Evolutionary conservation across 30 jellyfish, hydroid and myxozoan species (phyloP), one percentile per base, ranked within the genome.

Genomic region (Phacellophora camtschatica): DNA sequence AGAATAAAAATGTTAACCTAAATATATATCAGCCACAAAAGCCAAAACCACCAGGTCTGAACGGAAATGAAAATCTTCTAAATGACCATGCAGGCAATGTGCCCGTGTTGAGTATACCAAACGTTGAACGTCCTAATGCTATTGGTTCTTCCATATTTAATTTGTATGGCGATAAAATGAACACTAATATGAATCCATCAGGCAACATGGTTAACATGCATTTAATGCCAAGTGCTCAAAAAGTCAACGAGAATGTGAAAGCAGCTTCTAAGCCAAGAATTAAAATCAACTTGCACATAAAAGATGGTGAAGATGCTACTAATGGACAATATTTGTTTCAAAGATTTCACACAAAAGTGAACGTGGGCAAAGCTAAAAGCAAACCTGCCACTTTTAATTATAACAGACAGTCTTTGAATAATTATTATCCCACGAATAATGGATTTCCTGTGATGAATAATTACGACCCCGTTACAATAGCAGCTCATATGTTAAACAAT

Each of bases 21-120:
- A 77, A 77, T 30, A 59, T 77, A 9, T 77, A 77, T 36, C 88
- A 77, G 22, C 88, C 88, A 30, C 50, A 72, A 32, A 73, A 72
- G 22, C 36, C 2, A 16, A 42, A 53, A 28, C 0, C 37, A 3
- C 74, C 27, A 9, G 51, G 27, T 31, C 25, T 7, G 8, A 66
- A 58, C 1, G 22, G 29, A 15, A 19, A 12, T 73, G 22, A 18
- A 12, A 53, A 53, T 18, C 9, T 25, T 12, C 30, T 41, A 25
- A 33, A 19, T 32, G 64, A 25, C 12, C 18, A 18, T 27, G 56
- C 34, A 9, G 19, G 36, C 13, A 42, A 43, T 42, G 30, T 67
- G 11, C 82, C 82, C 4, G 23, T 68, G 0, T 23, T 68, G 29
- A 68, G 82, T 16, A 68, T 68, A 27, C 82, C 82, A 10, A 68